These are phyloP conservation scores for Oryzias curvinotus DNA, from an alignment of 2,113 vertebrate genomes.

Conservation along the genomic window DNA sequence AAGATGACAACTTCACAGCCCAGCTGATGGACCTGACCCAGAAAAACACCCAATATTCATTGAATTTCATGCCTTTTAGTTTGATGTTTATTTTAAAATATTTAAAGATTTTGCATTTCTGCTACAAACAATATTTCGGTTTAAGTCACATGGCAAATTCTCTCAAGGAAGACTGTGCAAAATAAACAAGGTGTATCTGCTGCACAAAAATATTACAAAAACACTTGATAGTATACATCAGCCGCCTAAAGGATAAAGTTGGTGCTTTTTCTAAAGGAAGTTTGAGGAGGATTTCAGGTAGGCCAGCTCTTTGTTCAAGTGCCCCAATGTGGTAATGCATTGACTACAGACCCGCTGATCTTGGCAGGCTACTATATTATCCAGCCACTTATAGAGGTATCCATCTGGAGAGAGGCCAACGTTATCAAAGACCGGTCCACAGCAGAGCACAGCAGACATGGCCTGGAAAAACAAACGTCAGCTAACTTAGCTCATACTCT, in stretches of 20 bases:
- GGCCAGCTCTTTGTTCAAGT: constrained; percentile 54
- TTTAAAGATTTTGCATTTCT: not conserved
- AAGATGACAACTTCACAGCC: constrained; percentile 96
- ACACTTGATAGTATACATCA: too few species aligned
- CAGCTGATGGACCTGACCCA: constrained; percentile 90
- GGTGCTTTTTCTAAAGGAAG: constrained; percentile 18
- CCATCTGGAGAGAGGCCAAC: constrained; percentile 95
- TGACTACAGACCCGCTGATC: constrained; percentile 83
- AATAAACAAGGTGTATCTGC: constrained; percentile 9
- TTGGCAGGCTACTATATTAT: constrained; percentile 97
- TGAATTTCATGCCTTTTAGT: not conserved
- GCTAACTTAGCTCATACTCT: constrained; percentile 21
- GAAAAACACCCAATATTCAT: not conserved
- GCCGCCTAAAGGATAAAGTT: too few species aligned
- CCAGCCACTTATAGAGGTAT: constrained; percentile 98
- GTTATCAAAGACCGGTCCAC: constrained; percentile 96
- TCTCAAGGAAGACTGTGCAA: constrained; percentile 9
- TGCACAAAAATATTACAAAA: too few species aligned
- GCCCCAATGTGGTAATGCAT: constrained; percentile 22
- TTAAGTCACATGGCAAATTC: constrained; percentile 8
- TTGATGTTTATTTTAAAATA: constrained; percentile 12
- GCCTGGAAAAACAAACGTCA: constrained; percentile 77
- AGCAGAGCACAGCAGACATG: constrained; percentile 98
- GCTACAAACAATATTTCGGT: constrained; percentile 5
- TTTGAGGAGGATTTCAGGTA: constrained; percentile 26